Evolutionary conservation across 2,888 invertebrate species (phyloP).

Genomic region (Holacanthella duospinosa): DNA sequence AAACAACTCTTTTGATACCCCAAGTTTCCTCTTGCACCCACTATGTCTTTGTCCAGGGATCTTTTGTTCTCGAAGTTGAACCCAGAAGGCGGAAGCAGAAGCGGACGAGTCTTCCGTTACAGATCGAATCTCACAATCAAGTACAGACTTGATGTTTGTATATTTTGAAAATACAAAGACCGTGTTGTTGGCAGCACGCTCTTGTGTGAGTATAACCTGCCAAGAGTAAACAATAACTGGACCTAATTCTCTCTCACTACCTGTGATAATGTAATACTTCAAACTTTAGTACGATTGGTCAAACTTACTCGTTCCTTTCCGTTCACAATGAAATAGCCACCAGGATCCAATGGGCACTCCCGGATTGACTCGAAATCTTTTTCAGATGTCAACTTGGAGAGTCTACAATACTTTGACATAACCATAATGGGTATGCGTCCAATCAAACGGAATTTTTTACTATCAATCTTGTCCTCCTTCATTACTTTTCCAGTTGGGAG

Average conservation of each 20-base stretch:
- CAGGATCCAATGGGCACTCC: conserved; percentile 53
- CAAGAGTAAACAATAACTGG: conserved; percentile 4
- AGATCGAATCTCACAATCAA: conserved; percentile 51
- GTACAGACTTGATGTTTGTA: conserved; percentile 52
- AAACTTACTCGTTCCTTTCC: conserved; percentile 50
- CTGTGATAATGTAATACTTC: too few relatives aligned
- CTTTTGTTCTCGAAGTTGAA: neutral
- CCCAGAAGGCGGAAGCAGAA: conserved; percentile 13
- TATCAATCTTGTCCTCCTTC: neutral
- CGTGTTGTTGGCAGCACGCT: conserved; percentile 54
- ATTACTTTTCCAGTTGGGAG: neutral
- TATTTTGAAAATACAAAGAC: conserved; percentile 51
- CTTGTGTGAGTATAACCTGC: conserved; percentile 52
- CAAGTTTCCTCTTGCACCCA: neutral
- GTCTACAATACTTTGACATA: conserved; percentile 49
- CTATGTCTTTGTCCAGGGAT: too few relatives aligned
- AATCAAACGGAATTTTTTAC: conserved; percentile 5
- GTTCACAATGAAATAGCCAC: conserved; percentile 54
- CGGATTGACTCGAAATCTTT: conserved; percentile 49
- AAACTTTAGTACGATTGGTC: too few relatives aligned
- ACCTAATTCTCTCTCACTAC: too few relatives aligned
- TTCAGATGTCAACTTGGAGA: conserved; percentile 44
- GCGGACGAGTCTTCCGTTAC: conserved; percentile 43
- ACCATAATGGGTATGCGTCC: conserved; percentile 53
- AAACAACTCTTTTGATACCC: neutral